Percentiles rank a stretch among this genome's conserved stretches.
phyloP scores from a whole-genome alignment of 1,140 invertebrate genomes.

The Drosophila subobscura region DNA sequence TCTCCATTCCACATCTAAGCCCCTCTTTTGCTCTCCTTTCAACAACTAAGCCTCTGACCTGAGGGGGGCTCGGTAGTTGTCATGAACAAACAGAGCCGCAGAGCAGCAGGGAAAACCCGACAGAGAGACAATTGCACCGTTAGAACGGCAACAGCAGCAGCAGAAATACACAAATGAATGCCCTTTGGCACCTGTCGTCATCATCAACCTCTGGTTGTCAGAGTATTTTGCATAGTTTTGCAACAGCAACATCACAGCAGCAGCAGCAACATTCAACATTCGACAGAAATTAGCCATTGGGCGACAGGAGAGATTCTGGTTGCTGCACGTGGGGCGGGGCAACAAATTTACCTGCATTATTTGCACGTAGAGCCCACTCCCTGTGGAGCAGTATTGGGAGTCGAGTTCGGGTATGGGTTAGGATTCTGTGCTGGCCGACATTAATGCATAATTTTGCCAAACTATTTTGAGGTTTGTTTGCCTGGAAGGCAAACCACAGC shows the following conservation, averaged over 20 bases:
- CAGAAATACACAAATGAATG: constrained; percentile 54
- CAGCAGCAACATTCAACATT: constrained; percentile 1
- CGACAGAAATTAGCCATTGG: constrained; percentile 62
- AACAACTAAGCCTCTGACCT: constrained; percentile 27
- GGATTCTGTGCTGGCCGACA: constrained; percentile 48
- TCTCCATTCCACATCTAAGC: too few species aligned
- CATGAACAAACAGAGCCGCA: constrained; percentile 35
- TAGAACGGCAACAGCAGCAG: constrained; percentile 38
- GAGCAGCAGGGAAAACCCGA: too few species aligned
- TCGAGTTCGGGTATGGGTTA: background rate
- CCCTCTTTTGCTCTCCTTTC: too few species aligned
- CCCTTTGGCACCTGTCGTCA: constrained; percentile 78
- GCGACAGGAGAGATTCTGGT: background rate
- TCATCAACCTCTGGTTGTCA: constrained; percentile 65
- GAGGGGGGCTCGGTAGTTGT: constrained; percentile 1
- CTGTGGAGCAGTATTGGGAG: background rate
- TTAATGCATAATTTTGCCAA: constrained; percentile 82
- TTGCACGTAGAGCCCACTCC: constrained; percentile 54
- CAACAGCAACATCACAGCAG: background rate
- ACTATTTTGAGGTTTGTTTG: constrained; percentile 81
- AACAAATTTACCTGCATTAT: constrained; percentile 76
- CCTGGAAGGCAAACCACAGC: constrained; percentile 59
- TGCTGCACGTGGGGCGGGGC: constrained; percentile 2
- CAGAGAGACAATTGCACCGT: constrained; percentile 57
- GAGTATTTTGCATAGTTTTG: constrained; percentile 68